Percentiles rank a stretch among this genome's conserved stretches.
phyloP scores from a whole-genome alignment of 1,140 invertebrate species.

The Protaetia brevitarsis region DNA sequence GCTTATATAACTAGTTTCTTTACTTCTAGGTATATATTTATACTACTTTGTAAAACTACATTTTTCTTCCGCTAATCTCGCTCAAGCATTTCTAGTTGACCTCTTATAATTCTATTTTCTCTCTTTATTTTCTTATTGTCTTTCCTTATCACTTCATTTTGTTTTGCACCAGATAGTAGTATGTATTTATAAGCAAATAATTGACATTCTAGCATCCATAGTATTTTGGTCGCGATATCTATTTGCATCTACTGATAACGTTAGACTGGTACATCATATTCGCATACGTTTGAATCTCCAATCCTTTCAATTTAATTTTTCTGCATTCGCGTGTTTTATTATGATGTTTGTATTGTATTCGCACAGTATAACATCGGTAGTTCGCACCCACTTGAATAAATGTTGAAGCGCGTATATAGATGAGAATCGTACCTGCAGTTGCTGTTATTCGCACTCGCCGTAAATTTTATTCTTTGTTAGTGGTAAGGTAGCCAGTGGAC shows the following conservation, averaged over 20 bases:
- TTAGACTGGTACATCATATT: not conserved
- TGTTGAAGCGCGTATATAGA: not conserved
- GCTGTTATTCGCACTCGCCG: not conserved
- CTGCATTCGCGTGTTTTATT: not conserved
- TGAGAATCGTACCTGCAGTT: not conserved
- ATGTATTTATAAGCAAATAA: not conserved
- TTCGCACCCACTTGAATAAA: not conserved
- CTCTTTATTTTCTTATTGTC: no score
- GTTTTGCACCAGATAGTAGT: no score
- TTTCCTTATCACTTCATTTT: no score
- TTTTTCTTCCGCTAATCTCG: not conserved
- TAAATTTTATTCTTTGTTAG: not conserved
- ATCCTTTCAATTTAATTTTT: conserved; percentile 6
- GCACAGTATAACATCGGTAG: not conserved
- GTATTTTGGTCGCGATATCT: not conserved
- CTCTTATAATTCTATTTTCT: no score
- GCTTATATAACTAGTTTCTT: no score
- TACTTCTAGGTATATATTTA: not conserved
- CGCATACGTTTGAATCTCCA: not conserved
- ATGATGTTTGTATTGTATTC: not conserved
- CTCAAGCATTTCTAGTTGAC: no score
- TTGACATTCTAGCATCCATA: not conserved
- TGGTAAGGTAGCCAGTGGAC: not conserved
- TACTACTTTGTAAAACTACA: not conserved
- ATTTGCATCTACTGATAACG: not conserved